Evolutionary conservation across 1,140 invertebrate species (phyloP), one percentile per base, ranked within the genome.

Genomic region (Drosophila oshimai): DNA sequence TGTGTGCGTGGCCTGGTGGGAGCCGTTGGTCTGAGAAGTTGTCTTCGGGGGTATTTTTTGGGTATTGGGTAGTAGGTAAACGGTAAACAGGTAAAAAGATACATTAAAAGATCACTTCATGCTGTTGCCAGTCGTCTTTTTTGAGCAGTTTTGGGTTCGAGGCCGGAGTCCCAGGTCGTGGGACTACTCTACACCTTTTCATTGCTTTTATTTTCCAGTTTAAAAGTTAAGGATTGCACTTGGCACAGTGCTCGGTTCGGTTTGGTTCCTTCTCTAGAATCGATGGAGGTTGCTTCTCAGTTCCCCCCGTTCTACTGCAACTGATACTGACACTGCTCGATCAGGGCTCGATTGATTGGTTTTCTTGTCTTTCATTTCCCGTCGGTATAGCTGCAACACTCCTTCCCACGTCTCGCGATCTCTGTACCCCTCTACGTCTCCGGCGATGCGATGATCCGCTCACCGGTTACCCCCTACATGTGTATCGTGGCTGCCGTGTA

Each of bases 401-500:
- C 58, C 34, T 37, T 65, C 28, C 34, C 34, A 65, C 42, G 26
- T 29, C 20, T n/a, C 9, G 58, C 57, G 18, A 65, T 67, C 57
- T 61, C 20, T 33, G 20, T 65, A 39, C 10, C 42, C 33, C 34
- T 65, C 62, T 18, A 18, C 53, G n/a, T 62, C 57, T 10, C 15
- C 58, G 55, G 17, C 24, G 4, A 37, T 17, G n/a, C n/a, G n/a
- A n/a, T n/a, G n/a, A n/a, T n/a, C n/a, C n/a, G n/a, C n/a, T n/a
- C n/a, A n/a, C n/a, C n/a, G n/a, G n/a, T n/a, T 49, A 36, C 22
- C 46, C 22, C 42, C 53, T 93, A 97, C 96, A 98, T 98, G 91
- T 98, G 97, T 91, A 98, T 97, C 39, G 97, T 97, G 37, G 97
- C 97, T 12, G 96, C 96, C 22, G 96, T 98, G 91, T 98, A 98